Conservation (phyloP, 2,797 vertebrate genomes). For the Varecia variegata region DNA sequence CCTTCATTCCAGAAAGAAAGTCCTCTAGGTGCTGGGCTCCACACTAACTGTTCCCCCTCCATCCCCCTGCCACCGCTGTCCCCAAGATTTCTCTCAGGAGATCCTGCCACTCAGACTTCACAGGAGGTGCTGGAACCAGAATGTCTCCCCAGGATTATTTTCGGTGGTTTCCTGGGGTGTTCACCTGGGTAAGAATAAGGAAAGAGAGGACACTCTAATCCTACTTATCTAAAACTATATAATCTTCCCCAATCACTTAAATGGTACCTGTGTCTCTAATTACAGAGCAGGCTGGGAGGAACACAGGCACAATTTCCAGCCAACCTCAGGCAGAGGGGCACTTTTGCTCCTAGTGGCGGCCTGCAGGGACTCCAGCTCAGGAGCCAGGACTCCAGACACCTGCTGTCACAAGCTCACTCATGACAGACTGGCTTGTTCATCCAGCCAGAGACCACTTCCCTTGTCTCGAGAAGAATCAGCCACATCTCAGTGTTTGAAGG, state of each 20-base stretch:
- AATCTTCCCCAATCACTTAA: conserved; percentile 85
- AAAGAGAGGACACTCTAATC: conserved; percentile 80
- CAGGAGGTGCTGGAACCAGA: conserved; percentile 56
- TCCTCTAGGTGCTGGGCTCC: not conserved
- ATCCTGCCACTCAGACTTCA: conserved; percentile 27
- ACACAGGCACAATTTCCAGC: conserved; percentile 34
- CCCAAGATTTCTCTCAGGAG: not conserved
- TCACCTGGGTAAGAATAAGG: conserved; percentile 79
- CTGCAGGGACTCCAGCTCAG: not conserved
- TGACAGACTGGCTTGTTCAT: not conserved
- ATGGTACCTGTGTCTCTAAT: conserved; percentile 80
- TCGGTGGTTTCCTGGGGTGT: conserved; percentile 79
- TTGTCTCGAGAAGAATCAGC: not conserved
- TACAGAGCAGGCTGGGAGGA: conserved; percentile 60
- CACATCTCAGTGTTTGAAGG: not conserved
- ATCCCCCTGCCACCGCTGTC: not conserved
- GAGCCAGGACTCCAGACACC: conserved; percentile 48
- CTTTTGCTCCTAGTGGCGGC: not conserved
- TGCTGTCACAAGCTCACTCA: conserved; percentile 11
- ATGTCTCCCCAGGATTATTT: conserved; percentile 78
- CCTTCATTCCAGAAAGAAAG: not conserved
- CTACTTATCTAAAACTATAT: conserved; percentile 82
- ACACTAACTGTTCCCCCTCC: not conserved
- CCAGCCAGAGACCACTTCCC: not conserved
- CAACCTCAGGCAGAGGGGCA: conserved; percentile 30